Base-by-base conservation (phyloP, 2,797 vertebrate genomes). In the Lacerta viridis region DNA sequence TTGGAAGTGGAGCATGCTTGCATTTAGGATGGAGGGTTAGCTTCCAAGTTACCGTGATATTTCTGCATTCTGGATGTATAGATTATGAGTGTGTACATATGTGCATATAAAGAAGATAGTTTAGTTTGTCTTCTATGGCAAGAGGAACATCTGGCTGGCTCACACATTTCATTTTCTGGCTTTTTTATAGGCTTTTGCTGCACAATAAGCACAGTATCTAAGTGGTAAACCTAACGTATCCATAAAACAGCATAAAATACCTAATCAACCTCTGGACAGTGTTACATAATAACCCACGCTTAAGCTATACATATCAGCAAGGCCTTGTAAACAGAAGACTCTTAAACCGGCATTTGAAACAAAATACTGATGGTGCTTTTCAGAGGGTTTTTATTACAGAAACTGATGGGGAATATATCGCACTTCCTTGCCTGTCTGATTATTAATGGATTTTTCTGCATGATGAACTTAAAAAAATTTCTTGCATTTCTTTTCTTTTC, bases 371-470 rank as follows among this genome's bases (percentile, higher is more conserved):
- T 64, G 61, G 61, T 64, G 1, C 27, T 75, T 72, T 71, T 10
- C 79, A 36, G 41, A 6, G 20, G 27, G 20, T 27, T 84, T 43
- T 80, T 79, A 81, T 75, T 5, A 59, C 0, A n/a, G 61, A 23
- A 41, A 79, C 20, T 50, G 4, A 59, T 3, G 5, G 11, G 20
- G 20, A 77, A 3, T 0, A 10, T 8, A 36, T 66, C 8, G 39
- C 3, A 20, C 66, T 89, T 80, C n/a, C 80, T 90, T 46, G 71
- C 74, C 59, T 88, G 46, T 86, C 64, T 29, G 41, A 66, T 1
- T 5, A 50, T 1, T 0, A 1, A 17, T 39, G 0, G 0, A 5
- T 66, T 13, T 61, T 72, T 20, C 41, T 39, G 2, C 39, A 64
- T 10, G 39, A 11, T 7, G 29, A 84, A 7, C 27, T 29, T 39